Conservation (phyloP, 2,888 invertebrate species). For the Sphinx pinastri region DNA sequence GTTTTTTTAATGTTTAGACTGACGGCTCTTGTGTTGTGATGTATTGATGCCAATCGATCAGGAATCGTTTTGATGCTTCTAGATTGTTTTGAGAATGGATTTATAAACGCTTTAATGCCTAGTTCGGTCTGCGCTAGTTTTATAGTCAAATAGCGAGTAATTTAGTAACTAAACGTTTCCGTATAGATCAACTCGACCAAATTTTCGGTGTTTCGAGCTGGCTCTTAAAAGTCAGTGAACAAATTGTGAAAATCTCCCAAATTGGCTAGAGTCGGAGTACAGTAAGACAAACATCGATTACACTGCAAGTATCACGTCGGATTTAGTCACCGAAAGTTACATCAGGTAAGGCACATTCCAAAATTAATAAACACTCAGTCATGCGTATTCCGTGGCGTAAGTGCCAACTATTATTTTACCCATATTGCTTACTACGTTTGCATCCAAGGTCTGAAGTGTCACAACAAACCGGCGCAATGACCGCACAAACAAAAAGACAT, state of each 20-base stretch:
- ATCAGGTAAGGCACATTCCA: background rate
- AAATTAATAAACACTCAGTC: background rate
- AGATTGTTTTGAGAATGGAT: background rate
- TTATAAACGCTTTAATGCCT: no score
- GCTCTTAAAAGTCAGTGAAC: no score
- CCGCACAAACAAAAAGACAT: constrained; percentile 24
- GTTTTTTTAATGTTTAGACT: constrained; percentile 52
- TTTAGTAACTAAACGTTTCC: no score
- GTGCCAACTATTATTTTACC: constrained; percentile 2
- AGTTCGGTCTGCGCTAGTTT: no score
- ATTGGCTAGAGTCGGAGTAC: no score
- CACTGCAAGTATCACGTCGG: no score
- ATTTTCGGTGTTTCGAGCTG: no score
- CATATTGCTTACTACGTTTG: constrained; percentile 11
- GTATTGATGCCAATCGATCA: background rate
- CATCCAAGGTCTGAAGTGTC: constrained; percentile 20
- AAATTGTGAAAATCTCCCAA: no score
- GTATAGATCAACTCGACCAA: no score
- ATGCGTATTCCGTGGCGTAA: background rate
- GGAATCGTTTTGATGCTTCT: background rate
- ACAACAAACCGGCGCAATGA: constrained; percentile 25
- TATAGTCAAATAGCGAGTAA: no score
- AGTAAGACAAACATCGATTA: no score
- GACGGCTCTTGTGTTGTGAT: constrained; percentile 20
- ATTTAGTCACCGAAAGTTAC: background rate